Base-by-base conservation (phyloP, 2,888 invertebrate genomes). In the Tortrix viridana region DNA sequence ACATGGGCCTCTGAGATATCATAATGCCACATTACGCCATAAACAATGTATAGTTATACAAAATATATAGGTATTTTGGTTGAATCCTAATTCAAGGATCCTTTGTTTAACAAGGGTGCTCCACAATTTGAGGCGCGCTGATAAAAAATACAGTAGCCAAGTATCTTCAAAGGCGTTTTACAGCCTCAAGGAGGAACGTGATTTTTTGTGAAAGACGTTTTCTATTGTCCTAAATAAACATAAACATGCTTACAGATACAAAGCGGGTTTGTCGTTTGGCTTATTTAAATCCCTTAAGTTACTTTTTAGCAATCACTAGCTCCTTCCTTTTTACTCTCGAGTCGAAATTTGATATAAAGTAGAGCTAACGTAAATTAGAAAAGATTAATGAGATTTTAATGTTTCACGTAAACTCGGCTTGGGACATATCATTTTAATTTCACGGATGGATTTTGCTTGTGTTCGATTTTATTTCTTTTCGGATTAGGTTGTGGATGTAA, bases 201-300 rank as follows among this genome's bases (percentile, higher is more conserved):
- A 56, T 56, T 56, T 53, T 63, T 53, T 32, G 22, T 46, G 26
- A 43, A 18, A 5, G 18, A 23, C 62, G 18, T 62, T 62, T 62
- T 43, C 52, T 53, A 58, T 63, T 63, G 63, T 48, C 63, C 57
- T 58, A 63, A 63, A 43, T 57, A 58, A 63, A 58, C 47, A 63
- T 63, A 53, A 63, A 63, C 47, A 63, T 58, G 47, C 46, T 62
- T 49, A 37, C 23, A 61, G 55, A 56, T 61, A 50, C 55, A 61
- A 62, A 62, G 47, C 26, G 52, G 47, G 26, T 56, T 53, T 58
- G 57, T 47, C 46, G 52, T 63, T 63, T 58, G 41, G 63, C 57
- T 53, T 63, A 32, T 32, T 32, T 32, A n/a, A n/a, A n/a, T n/a
- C n/a, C 32, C 32, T 32, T 32, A 32, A 32, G 32, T 12, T 32